Conservation (phyloP, 2,888 invertebrate species). For the Smittia sp. region DNA sequence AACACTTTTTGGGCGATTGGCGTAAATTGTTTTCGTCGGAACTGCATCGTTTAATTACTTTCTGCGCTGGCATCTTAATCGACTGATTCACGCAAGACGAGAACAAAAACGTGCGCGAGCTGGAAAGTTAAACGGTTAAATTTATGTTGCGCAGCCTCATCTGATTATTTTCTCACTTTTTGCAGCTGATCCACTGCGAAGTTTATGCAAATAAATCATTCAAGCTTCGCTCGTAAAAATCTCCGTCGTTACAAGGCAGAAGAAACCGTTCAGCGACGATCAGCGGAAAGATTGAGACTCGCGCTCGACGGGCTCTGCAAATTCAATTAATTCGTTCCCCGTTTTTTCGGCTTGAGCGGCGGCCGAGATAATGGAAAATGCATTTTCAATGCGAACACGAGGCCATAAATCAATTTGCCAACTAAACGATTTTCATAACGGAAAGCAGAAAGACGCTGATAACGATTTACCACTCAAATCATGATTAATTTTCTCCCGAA, state of each 20-base stretch:
- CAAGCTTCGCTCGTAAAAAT: conserved; percentile 16
- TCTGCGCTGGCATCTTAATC: background rate
- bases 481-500: background rate
- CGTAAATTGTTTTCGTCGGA: background rate
- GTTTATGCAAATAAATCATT: conserved; percentile 23
- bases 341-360: background rate
- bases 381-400: background rate
- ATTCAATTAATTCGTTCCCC: conserved; percentile 6
- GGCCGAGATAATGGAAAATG: conserved; percentile 10
- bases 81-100: background rate
- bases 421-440: conserved; percentile 6
- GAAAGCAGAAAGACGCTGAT: conserved; percentile 9
- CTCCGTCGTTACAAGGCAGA: background rate
- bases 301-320: background rate
- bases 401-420: conserved; percentile 23
- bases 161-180: conserved; percentile 22
- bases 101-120: background rate
- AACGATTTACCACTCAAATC: conserved; percentile 18
- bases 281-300: background rate
- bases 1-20: background rate
- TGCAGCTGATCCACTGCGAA: background rate
- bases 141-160: background rate
- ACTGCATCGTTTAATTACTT: background rate
- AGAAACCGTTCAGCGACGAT: background rate
- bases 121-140: background rate